Percentiles rank a stretch among this genome's conserved stretches.
Evolutionary conservation across 1,140 invertebrate genomes (phyloP).

Genomic region (Littorina saxatilis): DNA sequence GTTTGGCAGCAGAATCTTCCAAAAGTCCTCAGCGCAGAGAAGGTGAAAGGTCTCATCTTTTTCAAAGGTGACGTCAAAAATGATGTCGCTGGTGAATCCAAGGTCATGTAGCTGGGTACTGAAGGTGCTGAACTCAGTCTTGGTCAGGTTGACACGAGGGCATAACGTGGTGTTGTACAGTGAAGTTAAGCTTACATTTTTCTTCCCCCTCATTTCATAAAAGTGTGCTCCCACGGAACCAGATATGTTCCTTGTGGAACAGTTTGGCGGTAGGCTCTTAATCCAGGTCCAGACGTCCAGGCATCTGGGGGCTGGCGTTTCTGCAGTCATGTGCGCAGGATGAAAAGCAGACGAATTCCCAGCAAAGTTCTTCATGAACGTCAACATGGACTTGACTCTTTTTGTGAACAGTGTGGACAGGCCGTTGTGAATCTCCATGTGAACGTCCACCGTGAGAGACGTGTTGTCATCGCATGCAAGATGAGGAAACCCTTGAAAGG

Average conservation of each 20-base stretch:
- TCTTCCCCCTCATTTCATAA: not conserved
- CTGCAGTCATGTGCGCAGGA: not conserved
- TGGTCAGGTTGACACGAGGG: conserved; percentile 3
- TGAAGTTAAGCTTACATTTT: not conserved
- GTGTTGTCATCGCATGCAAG: conserved; percentile 10
- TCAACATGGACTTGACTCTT: not conserved
- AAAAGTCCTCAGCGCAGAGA: not conserved
- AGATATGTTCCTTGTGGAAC: not conserved
- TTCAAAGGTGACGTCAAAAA: not conserved
- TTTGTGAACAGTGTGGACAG: not conserved
- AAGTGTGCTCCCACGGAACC: not conserved
- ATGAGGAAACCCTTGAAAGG: not conserved
- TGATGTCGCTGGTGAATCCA: not conserved
- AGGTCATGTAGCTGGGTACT: no score
- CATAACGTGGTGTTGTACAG: conserved; percentile 22
- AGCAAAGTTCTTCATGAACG: not conserved
- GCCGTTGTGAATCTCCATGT: not conserved
- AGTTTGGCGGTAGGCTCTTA: not conserved
- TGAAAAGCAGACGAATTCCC: not conserved
- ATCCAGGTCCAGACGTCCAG: not conserved
- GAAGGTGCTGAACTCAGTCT: not conserved
- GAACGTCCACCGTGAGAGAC: not conserved
- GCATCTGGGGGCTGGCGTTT: not conserved
- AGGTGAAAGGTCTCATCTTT: not conserved
- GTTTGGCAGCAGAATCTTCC: not conserved